These are phyloP conservation scores for Xestobium rufovillosum DNA, from an alignment of 2,888 invertebrate species.

Conservation along the genomic window DNA sequence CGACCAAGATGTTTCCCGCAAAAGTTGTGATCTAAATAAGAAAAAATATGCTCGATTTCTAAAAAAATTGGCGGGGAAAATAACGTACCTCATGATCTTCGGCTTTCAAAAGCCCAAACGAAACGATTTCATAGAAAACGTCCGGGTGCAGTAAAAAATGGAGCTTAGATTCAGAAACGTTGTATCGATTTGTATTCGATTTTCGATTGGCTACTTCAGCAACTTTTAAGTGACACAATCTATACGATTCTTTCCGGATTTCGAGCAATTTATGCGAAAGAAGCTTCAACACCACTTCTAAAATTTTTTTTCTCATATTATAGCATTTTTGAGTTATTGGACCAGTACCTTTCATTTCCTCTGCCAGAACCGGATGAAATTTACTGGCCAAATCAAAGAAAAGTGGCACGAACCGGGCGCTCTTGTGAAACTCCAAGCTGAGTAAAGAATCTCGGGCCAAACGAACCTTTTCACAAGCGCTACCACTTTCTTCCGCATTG, in stretches of 20 bases:
- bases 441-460: slow-evolving; percentile 49
- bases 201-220: slow-evolving; percentile 50
- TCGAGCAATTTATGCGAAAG: slow-evolving; percentile 51
- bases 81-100: slow-evolving; percentile 39
- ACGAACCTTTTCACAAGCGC: slow-evolving; percentile 38
- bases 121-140: slow-evolving; percentile 56
- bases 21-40: slow-evolving; percentile 2
- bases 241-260: slow-evolving; percentile 50
- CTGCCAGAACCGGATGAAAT: slow-evolving; percentile 25
- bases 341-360: no score
- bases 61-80: no score
- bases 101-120: slow-evolving; percentile 44
- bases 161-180: slow-evolving; percentile 45
- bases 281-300: slow-evolving; percentile 46
- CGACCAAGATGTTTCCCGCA: slow-evolving; percentile 55
- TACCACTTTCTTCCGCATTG: slow-evolving; percentile 34
- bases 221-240: slow-evolving; percentile 48
- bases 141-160: slow-evolving; percentile 50
- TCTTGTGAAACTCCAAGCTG: slow-evolving; percentile 53
- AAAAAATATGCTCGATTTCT: no score
- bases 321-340: slow-evolving; percentile 2
- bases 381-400: slow-evolving; percentile 34
- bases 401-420: slow-evolving; percentile 45
- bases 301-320: slow-evolving; percentile 15
- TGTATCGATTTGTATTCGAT: slow-evolving; percentile 28